phyloP scores from a whole-genome alignment of 30 jellyfish, hydroid and myxozoan species.

The Aurelia sp. region DNA sequence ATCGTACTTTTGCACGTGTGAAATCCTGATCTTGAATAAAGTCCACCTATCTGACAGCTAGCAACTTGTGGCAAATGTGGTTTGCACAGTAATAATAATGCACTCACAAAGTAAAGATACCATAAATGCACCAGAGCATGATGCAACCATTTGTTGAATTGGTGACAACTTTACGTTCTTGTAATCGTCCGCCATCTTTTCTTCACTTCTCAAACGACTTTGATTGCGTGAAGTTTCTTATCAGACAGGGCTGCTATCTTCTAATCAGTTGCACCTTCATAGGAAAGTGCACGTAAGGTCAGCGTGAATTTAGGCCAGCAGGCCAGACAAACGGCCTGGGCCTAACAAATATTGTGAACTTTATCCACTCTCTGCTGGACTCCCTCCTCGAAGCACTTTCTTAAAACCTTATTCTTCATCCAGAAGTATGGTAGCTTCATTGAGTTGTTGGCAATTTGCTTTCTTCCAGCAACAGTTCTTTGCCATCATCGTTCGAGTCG shows the following conservation, averaged over 20 bases:
- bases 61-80: background rate
- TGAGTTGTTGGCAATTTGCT: no score
- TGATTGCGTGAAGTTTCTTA: background rate
- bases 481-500: no score
- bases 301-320: no score
- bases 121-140: conserved; percentile 95
- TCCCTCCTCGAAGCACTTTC: no score
- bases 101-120: conserved; percentile 91
- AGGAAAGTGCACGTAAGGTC: background rate
- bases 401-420: background rate
- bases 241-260: background rate
- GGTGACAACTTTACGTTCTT: conserved; percentile 64
- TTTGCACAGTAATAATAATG: background rate
- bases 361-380: no score
- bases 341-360: no score
- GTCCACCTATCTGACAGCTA: background rate
- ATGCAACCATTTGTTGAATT: conserved; percentile 94
- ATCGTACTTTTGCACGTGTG: no score
- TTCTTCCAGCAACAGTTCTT: no score
- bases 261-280: background rate
- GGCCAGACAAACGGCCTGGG: no score
- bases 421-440: no score
- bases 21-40: background rate
- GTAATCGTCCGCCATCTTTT: conserved; percentile 51
- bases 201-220: background rate